Percentiles rank a stretch among this genome's conserved stretches.
Evolutionary conservation across 1,140 invertebrate genomes (phyloP).

Genomic region (Pogonomyrmex californicus): DNA sequence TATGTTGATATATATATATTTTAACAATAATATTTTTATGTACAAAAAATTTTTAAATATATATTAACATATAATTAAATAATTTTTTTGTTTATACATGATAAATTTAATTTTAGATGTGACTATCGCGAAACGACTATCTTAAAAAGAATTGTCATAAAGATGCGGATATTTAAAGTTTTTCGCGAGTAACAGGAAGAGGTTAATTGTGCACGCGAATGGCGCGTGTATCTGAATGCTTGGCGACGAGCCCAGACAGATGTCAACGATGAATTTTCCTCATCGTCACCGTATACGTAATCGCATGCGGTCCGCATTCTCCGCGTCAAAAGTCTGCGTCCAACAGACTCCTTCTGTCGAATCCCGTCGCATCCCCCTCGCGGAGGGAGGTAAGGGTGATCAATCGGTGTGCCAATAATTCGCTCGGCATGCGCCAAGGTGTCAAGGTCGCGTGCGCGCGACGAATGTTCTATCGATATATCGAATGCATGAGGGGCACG

Average conservation of each 20-base stretch:
- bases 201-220: background rate
- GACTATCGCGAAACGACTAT: too few relatives aligned
- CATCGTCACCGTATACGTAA: slow-evolving; percentile 14
- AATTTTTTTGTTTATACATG: background rate
- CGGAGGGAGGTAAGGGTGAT: background rate
- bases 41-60: too few relatives aligned
- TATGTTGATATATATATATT: too few relatives aligned
- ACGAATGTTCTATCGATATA: slow-evolving; percentile 56
- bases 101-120: too few relatives aligned
- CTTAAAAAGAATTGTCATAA: background rate
- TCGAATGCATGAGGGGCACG: slow-evolving; percentile 27
- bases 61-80: background rate
- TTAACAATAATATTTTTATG: too few relatives aligned
- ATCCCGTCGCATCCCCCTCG: background rate
- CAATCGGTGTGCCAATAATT: slow-evolving; percentile 17
- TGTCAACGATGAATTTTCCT: background rate
- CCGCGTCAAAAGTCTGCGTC: background rate
- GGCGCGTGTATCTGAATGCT: background rate
- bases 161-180: background rate
- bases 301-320: background rate
- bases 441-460: slow-evolving; percentile 65
- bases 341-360: background rate
- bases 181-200: slow-evolving; percentile 2
- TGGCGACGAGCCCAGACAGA: background rate
- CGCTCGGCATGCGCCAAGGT: background rate